Percentiles rank a stretch among this genome's conserved stretches.
Conservation (phyloP, 1,140 invertebrate species). For the Xylocopa sonorina region DNA sequence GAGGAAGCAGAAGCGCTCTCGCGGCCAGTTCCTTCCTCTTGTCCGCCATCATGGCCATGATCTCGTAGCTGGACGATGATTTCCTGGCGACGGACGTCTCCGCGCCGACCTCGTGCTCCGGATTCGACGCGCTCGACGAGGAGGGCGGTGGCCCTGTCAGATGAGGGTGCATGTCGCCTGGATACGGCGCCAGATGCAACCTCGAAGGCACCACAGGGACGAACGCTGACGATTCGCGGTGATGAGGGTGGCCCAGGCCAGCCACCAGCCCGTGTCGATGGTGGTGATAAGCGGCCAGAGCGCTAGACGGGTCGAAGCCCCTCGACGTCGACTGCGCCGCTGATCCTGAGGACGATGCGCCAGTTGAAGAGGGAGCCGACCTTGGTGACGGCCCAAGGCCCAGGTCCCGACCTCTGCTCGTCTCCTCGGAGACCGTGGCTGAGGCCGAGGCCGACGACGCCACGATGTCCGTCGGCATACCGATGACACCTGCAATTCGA, state of each 20-base stretch:
- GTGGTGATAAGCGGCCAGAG: conserved; percentile 86
- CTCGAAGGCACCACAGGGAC: conserved; percentile 92
- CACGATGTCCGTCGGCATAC: conserved; percentile 80
- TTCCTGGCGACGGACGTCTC: conserved; percentile 74
- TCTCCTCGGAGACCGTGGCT: conserved; percentile 71
- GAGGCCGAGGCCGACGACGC: conserved; percentile 75
- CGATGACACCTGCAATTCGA: conserved; percentile 61
- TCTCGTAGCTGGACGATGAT: conserved; percentile 87
- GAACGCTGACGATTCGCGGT: conserved; percentile 90
- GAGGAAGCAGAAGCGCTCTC: conserved; percentile 81
- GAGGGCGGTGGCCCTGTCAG: conserved; percentile 76
- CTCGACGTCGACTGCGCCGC: conserved; percentile 82
- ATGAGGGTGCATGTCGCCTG: conserved; percentile 85
- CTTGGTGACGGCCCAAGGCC: conserved; percentile 66
- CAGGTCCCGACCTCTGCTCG: conserved; percentile 61
- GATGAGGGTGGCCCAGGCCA: conserved; percentile 82
- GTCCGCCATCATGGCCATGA: conserved; percentile 93
- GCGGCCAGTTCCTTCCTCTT: conserved; percentile 90
- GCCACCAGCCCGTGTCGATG: conserved; percentile 82
- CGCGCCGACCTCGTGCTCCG: conserved; percentile 82
- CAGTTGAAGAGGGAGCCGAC: conserved; percentile 56
- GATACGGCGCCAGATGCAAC: conserved; percentile 85
- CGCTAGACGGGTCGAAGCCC: conserved; percentile 84
- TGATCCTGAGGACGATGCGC: conserved; percentile 68
- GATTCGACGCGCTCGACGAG: conserved; percentile 81